Base-by-base conservation (phyloP, 2,888 invertebrate species). In the Lasioglossum marginatum region DNA sequence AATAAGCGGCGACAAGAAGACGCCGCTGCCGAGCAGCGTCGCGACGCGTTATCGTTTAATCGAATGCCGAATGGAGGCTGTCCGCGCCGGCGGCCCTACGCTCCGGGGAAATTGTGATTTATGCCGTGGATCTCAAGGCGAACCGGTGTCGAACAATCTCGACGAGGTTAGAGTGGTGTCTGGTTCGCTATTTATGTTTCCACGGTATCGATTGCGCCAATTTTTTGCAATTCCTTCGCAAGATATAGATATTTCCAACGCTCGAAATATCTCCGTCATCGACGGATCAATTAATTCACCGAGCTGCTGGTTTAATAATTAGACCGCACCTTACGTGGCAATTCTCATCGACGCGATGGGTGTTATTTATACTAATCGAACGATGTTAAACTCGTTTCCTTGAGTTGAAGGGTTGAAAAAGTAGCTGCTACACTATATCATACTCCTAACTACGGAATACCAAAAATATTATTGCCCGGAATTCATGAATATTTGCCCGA, bases 1-100 rank as follows among this genome's bases (percentile, higher is more conserved):
- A 86, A 87, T 81, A 85, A 79, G 52, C 74, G 60, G 43, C 74
- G 52, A 14, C 57, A 79, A 12, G 45, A 40, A 60, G 63, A 63
- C 77, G 77, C 34, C 57, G 45, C 40, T n/a, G 23, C 16, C 63
- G 63, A 5, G 27, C 16, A 14, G 63, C 63, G 63, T 63, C 63
- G 63, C 63, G 60, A 40, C 68, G 74, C 43, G 77, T 84, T 85
- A 84, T 85, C 85, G 80, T 77, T 85, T 84, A 80, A 85, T 84
- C 85, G 85, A 57, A 75, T 16, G 43, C 16, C 63, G 77, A 83
- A 85, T 83, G 63, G 72, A 71, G 74, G 27, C 48, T 83, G 84
- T 78, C 82, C 72, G 52, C 45, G 57, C n/a, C 45, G 16, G 31
- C 37, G 27, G 34, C 63, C 14, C 14, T 48, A 63, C 63, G 34